Evolutionary conservation across 2,113 vertebrate species (phyloP), one percentile per base, ranked within the genome.

Genomic region (Tachysurus fulvidraco): DNA sequence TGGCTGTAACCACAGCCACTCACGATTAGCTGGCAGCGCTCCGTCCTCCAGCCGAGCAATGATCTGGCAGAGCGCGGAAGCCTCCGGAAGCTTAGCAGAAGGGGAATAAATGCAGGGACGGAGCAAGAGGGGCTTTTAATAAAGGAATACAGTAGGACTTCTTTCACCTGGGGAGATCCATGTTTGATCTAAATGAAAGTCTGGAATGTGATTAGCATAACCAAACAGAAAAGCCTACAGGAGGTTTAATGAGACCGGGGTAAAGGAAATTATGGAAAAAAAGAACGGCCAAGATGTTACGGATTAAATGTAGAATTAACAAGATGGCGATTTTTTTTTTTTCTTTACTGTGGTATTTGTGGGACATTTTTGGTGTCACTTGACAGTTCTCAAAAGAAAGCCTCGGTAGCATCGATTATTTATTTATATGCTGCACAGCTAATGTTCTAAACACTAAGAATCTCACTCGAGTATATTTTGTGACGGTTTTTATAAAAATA

Each of bases 161-260:
- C 71, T 81, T 80, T 88, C 83, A 87, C 85, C 87, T 87, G 55
- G 25, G 84, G 78, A 85, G 69, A 87, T 83, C 60, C 71, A 71
- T 80, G 62, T 80, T 83, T 41, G 76, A 6, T 85, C 54, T 14
- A 77, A 88, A 76, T 74, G 50, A 74, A 88, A 71, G 30, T 73
- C 62, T 82, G n/a, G 19, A 65, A 52, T 46, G 71, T 83, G 83
- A 84, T 90, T 88, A 86, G 78, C 84, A 86, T 89, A 86, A 84
- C 67, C 82, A 84, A 84, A 85, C 62, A 30, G 71, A 80, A 78
- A 78, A 80, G 81, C 23, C 79, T 62, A 85, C 74, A 67, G 83
- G 83, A 52, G 57, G 79, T 67, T 50, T 85, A 41, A 76, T 84
- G 67, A 55, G 44, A 30, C 46, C 23, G 54, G 19, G 11, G 54